Conservation (phyloP, 1,140 invertebrate genomes). For the Eupeodes corollae region DNA sequence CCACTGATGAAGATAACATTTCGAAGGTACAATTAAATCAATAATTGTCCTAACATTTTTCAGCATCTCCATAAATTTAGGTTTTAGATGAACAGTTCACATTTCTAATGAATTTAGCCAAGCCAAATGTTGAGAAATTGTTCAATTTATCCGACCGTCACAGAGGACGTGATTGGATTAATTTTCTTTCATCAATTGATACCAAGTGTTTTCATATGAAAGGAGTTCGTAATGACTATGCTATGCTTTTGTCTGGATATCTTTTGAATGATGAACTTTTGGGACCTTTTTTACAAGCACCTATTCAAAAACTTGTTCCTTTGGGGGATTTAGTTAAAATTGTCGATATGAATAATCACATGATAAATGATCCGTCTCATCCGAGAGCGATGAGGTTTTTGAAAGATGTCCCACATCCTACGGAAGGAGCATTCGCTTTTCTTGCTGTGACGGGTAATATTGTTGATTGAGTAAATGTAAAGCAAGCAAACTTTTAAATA, state of each 20-base stretch:
- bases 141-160: background rate
- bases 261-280: conserved; percentile 13
- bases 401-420: conserved; percentile 32
- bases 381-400: conserved; percentile 38
- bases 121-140: no score
- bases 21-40: no score
- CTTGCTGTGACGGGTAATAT: conserved; percentile 40
- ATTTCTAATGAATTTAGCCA: no score
- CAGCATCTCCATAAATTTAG: no score
- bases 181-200: conserved; percentile 18
- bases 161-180: conserved; percentile 15
- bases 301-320: conserved; percentile 31
- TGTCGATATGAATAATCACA: conserved; percentile 22
- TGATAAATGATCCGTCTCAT: conserved; percentile 36
- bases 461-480: no score
- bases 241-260: conserved; percentile 23
- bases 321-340: conserved; percentile 28
- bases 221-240: conserved; percentile 31
- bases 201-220: conserved; percentile 21
- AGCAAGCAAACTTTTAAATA: no score
- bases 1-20: no score
- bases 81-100: no score
- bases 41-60: no score
- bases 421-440: conserved; percentile 42
- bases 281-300: conserved; percentile 38